A percentile compares a stretch with the other conserved stretches of the same genome.
phyloP scores from a whole-genome alignment of 1,140 invertebrate species.

The Eupristina koningsbergeri region DNA sequence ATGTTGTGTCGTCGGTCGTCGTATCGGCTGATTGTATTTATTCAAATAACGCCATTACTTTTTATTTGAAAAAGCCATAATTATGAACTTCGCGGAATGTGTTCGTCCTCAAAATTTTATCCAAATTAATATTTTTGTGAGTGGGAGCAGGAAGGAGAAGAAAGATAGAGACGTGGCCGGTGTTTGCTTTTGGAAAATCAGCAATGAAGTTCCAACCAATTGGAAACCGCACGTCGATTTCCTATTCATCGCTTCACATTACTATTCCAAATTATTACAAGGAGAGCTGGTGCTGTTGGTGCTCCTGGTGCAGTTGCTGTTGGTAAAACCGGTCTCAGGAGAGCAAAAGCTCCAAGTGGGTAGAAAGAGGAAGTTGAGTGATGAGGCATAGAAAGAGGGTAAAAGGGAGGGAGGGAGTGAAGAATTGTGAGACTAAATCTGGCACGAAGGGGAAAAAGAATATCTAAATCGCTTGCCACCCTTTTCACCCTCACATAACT shows the following conservation, averaged over 20 bases:
- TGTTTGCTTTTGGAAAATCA: slow-evolving; percentile 21
- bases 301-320: not conserved
- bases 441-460: not conserved
- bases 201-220: slow-evolving; percentile 4
- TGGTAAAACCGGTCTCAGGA: not conserved
- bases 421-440: not conserved
- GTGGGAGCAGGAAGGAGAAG: not conserved
- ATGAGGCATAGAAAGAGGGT: no score
- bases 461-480: slow-evolving; percentile 19
- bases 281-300: not conserved
- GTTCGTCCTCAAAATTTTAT: not conserved
- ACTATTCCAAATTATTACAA: slow-evolving; percentile 32
- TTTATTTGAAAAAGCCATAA: not conserved
- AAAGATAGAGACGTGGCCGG: not conserved
- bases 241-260: slow-evolving; percentile 9
- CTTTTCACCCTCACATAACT: not conserved
- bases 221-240: slow-evolving; percentile 36
- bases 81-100: not conserved
- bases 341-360: not conserved
- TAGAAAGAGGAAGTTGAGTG: slow-evolving; percentile 1
- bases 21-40: not conserved
- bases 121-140: not conserved
- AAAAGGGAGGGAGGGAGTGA: not conserved
- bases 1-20: not conserved
- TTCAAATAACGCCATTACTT: not conserved